phyloP scores from a whole-genome alignment of 2,113 vertebrate species.

The Lophura nycthemera region DNA sequence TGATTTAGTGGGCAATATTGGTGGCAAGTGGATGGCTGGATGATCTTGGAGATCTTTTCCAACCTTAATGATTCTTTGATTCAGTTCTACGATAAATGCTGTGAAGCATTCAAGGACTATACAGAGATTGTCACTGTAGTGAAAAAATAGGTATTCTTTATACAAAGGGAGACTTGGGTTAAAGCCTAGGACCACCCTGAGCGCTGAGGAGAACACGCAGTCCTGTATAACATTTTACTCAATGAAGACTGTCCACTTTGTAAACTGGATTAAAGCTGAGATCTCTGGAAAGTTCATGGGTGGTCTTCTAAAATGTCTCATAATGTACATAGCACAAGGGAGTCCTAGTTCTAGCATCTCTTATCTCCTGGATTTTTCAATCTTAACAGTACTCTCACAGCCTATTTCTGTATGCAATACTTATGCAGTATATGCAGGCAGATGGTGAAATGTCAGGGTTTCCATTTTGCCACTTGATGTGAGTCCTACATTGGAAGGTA shows the following conservation, averaged over 20 bases:
- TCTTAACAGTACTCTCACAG: neutral
- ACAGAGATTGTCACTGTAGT: neutral
- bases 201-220: neutral
- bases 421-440: conserved; percentile 29
- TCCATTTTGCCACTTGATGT: conserved; percentile 21
- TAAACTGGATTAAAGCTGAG: neutral
- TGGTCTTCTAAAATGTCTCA: neutral
- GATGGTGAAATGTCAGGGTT: conserved; percentile 54
- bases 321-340: neutral
- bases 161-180: neutral
- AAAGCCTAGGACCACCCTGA: neutral
- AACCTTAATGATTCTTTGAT: too few relatives aligned
- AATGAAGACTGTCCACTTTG: neutral
- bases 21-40: too few relatives aligned
- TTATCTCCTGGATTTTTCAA: conserved; percentile 22
- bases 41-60: too few relatives aligned
- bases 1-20: too few relatives aligned
- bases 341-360: conserved; percentile 24
- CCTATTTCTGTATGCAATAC: conserved; percentile 25
- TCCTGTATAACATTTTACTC: neutral
- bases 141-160: neutral
- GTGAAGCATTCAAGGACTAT: neutral
- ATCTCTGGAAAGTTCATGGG: neutral
- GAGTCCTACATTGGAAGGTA: conserved; percentile 17
- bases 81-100: neutral